A percentile compares a stretch with the other conserved stretches of the same genome.
Conservation (phyloP, 2,888 invertebrate genomes). For the Archips xylosteana region DNA sequence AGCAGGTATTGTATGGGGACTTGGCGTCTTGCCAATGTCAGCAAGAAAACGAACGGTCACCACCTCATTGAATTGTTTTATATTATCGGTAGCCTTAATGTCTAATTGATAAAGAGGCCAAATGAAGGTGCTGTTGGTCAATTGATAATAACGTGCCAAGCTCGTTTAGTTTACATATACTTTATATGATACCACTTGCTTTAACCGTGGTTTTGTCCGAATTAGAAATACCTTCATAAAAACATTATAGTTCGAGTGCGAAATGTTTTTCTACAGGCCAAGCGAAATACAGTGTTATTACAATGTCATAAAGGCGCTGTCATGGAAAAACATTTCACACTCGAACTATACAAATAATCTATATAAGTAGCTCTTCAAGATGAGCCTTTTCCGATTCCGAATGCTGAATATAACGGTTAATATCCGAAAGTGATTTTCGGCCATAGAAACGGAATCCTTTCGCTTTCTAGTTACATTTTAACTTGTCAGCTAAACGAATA, state of each 20-base stretch:
- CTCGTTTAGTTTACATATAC: not conserved
- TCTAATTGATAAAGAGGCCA: conserved; percentile 1
- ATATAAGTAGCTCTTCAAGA: not conserved
- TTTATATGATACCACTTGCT: no score
- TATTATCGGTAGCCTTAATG: not conserved
- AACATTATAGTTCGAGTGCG: no score
- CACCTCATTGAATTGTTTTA: conserved; percentile 10
- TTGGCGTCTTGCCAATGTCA: conserved; percentile 71
- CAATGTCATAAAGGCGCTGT: no score
- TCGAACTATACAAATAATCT: no score
- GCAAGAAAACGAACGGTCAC: conserved; percentile 14
- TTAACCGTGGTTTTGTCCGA: no score
- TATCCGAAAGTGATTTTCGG: not conserved
- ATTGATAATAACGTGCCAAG: not conserved
- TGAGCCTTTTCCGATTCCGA: not conserved
- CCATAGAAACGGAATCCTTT: not conserved
- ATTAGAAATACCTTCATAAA: no score
- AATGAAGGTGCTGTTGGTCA: not conserved
- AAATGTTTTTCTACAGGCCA: no score
- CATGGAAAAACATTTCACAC: no score
- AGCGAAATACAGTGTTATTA: no score
- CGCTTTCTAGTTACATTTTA: not conserved
- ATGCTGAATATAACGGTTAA: not conserved
- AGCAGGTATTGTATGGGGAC: conserved; percentile 61
- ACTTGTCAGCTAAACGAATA: not conserved